Conservation (phyloP, 2,888 invertebrate species). For the Lepidonotus clava region DNA sequence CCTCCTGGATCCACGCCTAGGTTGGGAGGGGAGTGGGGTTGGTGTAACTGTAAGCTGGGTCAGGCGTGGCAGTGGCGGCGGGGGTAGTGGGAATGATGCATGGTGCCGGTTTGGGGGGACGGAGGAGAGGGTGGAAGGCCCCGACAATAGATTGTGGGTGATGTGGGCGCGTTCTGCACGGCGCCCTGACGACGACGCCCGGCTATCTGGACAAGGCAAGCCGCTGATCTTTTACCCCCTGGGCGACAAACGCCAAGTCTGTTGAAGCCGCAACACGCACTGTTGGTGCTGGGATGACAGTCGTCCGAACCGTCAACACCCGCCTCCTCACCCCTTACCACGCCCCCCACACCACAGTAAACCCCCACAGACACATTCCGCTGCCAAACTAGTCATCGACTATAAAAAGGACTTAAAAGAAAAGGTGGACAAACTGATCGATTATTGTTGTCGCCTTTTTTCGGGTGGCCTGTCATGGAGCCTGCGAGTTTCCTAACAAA, state of each 20-base stretch:
- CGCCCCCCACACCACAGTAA: neutral
- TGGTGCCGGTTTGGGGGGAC: neutral
- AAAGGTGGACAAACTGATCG: neutral
- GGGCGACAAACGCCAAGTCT: neutral
- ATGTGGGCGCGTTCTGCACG: neutral
- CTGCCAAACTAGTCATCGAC: neutral
- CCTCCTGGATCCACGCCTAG: too few species aligned
- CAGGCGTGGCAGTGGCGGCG: too few species aligned
- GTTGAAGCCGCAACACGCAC: neutral
- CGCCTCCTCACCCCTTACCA: neutral
- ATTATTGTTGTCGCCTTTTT: neutral
- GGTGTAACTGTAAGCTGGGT: too few species aligned
- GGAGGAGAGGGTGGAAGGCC: neutral
- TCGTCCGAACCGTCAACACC: neutral
- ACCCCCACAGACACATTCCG: neutral
- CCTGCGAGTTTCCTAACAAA: slow-evolving; percentile 24
- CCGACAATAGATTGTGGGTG: slow-evolving; percentile 19
- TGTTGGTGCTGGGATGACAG: neutral
- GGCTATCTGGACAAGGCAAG: slow-evolving; percentile 30
- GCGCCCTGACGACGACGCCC: neutral
- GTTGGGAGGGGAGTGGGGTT: neutral
- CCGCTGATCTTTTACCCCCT: slow-evolving; percentile 35
- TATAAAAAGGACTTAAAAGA: neutral
- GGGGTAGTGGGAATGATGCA: slow-evolving; percentile 8
- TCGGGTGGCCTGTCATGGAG: neutral